Conservation (phyloP, 2,888 invertebrate species). For the Dermolepida albohirtum region DNA sequence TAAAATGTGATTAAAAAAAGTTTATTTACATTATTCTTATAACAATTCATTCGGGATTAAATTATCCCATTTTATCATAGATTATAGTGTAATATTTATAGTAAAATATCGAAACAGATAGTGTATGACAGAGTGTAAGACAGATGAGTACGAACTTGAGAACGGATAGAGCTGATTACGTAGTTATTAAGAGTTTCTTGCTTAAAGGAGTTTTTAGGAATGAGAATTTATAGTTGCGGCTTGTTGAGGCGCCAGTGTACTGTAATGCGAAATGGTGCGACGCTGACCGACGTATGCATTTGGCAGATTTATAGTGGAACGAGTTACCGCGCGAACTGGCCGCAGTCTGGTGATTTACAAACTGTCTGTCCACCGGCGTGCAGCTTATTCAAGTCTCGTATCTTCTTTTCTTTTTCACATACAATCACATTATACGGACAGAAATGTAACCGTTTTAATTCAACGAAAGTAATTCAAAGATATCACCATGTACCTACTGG, state of each 20-base stretch:
- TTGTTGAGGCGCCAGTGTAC: constrained; percentile 49
- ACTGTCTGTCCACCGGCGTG: constrained; percentile 46
- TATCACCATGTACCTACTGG: no score
- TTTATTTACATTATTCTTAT: no score
- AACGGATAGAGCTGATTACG: no score
- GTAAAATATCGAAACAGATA: no score
- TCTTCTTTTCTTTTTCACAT: constrained; percentile 35
- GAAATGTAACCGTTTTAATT: constrained; percentile 16
- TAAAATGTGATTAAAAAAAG: no score
- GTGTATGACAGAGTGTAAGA: background rate
- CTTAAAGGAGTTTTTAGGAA: no score
- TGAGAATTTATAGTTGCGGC: constrained; percentile 52
- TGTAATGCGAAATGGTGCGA: constrained; percentile 52
- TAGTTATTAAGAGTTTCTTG: no score
- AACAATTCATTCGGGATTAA: no score
- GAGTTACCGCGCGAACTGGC: constrained; percentile 54
- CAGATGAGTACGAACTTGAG: background rate
- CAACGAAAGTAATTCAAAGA: no score
- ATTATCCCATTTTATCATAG: no score
- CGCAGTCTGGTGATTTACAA: constrained; percentile 58
- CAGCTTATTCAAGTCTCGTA: constrained; percentile 37
- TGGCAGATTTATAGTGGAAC: constrained; percentile 61
- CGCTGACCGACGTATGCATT: constrained; percentile 61
- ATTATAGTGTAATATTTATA: no score
- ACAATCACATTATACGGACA: constrained; percentile 28